phyloP scores from a whole-genome alignment of 2,797 vertebrate species.

The Potorous gilbertii region DNA sequence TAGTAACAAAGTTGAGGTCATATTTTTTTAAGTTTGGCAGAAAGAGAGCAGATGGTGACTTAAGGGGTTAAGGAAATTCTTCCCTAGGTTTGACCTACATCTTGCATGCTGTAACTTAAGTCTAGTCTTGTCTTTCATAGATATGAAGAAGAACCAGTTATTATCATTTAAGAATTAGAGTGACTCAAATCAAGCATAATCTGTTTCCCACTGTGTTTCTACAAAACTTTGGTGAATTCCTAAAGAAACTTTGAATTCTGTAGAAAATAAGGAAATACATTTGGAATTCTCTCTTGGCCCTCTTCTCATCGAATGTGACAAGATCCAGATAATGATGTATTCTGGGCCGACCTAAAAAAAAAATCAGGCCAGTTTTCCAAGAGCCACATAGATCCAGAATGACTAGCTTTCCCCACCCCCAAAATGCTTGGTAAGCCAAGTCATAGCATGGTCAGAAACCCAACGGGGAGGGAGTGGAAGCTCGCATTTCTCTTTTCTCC shows the following conservation, averaged over 20 bases:
- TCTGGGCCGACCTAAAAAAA: not conserved
- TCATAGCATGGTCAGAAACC: not conserved
- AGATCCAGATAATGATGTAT: not conserved
- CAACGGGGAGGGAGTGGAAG: not conserved
- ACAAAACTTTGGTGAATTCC: not conserved
- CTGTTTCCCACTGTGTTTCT: not conserved
- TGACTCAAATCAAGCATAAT: not conserved
- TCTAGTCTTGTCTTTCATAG: not conserved
- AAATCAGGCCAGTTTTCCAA: not conserved
- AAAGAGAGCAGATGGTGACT: not conserved
- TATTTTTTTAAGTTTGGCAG: not conserved
- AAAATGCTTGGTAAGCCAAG: not conserved
- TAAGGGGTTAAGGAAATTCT: not conserved
- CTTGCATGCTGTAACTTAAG: conserved; percentile 1
- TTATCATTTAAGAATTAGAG: not conserved
- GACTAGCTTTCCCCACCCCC: not conserved
- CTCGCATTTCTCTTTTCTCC: conserved; percentile 40
- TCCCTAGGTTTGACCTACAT: not conserved
- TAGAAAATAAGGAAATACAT: not conserved
- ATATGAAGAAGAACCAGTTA: fast-evolving
- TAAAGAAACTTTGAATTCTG: not conserved
- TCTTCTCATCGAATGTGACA: not conserved
- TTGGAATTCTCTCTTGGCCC: not conserved
- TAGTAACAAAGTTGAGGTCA: not conserved
- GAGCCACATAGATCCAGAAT: not conserved